These are phyloP conservation scores for Noctuana brunneofusca DNA, from an alignment of 2,888 invertebrate genomes.

Conservation along the genomic window DNA sequence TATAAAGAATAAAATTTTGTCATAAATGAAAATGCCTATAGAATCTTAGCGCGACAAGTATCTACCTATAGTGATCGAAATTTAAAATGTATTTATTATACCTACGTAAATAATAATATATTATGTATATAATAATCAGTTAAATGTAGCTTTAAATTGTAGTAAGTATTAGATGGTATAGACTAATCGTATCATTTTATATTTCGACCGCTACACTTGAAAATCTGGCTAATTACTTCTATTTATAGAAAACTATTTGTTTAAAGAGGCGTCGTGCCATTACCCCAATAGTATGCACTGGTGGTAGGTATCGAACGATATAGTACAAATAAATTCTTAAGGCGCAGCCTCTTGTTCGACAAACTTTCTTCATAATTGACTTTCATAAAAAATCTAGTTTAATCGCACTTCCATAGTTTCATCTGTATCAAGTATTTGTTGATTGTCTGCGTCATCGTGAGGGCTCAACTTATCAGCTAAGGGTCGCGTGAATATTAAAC, in stretches of 20 bases:
- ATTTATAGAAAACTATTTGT: neutral
- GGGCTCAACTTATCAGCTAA: conserved; percentile 68
- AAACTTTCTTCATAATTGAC: neutral
- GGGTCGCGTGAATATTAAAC: conserved; percentile 56
- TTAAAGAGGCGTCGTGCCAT: neutral
- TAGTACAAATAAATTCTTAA: neutral
- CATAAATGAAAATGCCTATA: too few relatives aligned
- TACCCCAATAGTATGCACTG: neutral
- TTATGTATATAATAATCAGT: neutral
- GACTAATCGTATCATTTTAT: neutral
- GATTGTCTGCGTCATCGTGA: conserved; percentile 68
- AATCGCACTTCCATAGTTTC: conserved; percentile 75
- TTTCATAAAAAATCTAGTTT: conserved; percentile 47
- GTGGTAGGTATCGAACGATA: neutral
- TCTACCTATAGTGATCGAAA: too few relatives aligned
- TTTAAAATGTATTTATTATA: too few relatives aligned
- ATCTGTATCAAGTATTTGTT: conserved; percentile 65
- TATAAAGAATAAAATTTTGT: too few relatives aligned
- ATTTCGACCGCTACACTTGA: neutral
- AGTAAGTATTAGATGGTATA: too few relatives aligned
- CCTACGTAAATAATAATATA: too few relatives aligned
- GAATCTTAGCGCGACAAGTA: too few relatives aligned
- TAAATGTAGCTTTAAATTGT: neutral
- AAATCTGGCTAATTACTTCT: too few relatives aligned
- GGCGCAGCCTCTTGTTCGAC: conserved; percentile 18